Conservation (phyloP, 2,113 vertebrate genomes). For the Takifugu bimaculatus region DNA sequence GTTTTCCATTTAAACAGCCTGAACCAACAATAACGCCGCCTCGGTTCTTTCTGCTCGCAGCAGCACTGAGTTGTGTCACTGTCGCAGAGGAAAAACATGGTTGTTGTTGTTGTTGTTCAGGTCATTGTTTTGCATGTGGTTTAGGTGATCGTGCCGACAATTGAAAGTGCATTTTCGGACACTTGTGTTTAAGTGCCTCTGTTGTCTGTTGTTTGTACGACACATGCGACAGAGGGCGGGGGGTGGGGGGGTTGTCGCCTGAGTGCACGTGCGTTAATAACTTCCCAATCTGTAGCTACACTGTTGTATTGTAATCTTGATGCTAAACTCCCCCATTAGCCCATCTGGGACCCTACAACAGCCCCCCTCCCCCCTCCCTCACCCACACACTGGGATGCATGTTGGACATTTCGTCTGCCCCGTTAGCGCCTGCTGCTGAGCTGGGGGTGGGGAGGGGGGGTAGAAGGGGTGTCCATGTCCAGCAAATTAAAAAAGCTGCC, state of each 20-base stretch:
- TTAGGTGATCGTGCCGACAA: no score
- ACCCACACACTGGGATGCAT: constrained; percentile 33
- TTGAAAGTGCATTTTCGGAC: no score
- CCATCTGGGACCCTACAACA: constrained; percentile 88
- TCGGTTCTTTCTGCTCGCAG: no score
- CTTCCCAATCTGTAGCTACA: constrained; percentile 84
- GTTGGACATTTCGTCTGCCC: constrained; percentile 43
- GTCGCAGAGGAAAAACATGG: no score
- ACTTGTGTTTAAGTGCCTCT: background rate
- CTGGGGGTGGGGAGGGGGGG: constrained; percentile 7
- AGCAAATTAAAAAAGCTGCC: constrained; percentile 63
- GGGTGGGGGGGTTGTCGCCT: constrained; percentile 27
- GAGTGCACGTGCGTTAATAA: constrained; percentile 84
- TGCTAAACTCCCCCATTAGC: constrained; percentile 94
- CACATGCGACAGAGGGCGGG: background rate
- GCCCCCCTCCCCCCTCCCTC: constrained; percentile 25
- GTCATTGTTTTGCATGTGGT: background rate
- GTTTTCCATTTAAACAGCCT: no score
- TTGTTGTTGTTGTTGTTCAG: background rate
- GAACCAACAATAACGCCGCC: no score
- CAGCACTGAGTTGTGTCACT: no score
- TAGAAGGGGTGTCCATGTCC: constrained; percentile 35
- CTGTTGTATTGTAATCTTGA: constrained; percentile 95
- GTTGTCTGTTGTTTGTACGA: background rate
- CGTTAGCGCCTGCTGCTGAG: constrained; percentile 38